Conservation (phyloP, 2,113 vertebrate genomes). For the Anser brachyrhynchus region DNA sequence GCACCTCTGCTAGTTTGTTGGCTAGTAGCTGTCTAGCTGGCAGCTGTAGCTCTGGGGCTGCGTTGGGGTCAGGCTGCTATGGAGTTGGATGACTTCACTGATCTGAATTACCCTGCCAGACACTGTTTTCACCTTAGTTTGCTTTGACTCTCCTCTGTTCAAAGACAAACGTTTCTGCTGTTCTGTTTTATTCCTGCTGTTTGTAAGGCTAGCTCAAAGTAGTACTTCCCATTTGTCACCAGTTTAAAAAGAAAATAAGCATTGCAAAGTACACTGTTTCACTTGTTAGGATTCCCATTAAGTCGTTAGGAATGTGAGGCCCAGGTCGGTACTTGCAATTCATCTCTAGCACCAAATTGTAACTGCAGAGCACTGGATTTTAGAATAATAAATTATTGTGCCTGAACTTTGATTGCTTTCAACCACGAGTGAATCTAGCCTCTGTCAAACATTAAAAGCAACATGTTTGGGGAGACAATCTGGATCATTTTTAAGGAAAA, state of each 20-base stretch:
- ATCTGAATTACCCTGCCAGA: background rate
- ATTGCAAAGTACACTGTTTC: background rate
- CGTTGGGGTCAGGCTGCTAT: background rate
- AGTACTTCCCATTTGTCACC: constrained; percentile 15
- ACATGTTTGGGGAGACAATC: background rate
- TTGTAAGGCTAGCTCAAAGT: constrained; percentile 10
- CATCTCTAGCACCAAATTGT: background rate
- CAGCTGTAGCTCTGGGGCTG: background rate
- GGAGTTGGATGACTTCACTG: constrained; percentile 1
- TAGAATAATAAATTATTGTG: background rate
- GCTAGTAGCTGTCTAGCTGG: background rate
- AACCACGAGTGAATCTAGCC: background rate
- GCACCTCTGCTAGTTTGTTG: constrained; percentile 11
- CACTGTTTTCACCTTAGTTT: constrained; percentile 13
- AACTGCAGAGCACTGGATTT: background rate
- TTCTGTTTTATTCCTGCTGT: background rate
- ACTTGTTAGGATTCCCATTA: background rate
- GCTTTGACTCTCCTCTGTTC: background rate
- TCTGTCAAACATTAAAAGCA: background rate
- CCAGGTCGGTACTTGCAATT: background rate
- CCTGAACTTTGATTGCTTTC: constrained; percentile 29
- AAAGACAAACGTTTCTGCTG: background rate
- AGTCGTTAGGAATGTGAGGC: background rate
- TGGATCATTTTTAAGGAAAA: background rate
- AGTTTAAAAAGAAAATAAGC: background rate